Evolutionary conservation across 2,113 vertebrate species (phyloP), one percentile per base, ranked within the genome.

Genomic region (Propithecus coquereli): DNA sequence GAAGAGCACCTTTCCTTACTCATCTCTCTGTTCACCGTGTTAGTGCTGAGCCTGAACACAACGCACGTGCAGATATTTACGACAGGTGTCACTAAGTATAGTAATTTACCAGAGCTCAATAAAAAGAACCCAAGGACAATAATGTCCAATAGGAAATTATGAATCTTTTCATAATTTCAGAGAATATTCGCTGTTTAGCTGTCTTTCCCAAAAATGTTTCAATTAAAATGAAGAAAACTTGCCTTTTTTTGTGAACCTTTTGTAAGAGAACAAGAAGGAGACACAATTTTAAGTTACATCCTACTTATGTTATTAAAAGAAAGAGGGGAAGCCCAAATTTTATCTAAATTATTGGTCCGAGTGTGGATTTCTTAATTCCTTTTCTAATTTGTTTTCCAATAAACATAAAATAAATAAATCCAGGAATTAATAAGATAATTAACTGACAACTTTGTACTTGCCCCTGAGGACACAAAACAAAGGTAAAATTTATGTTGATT

Each of bases 381-480:
- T 91, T 85, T 27, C 43, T 96, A 79, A 85, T 32, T 45, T 74
- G 74, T 61, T 65, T 95, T 94, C 66, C 20, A 90, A 59, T 12
- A 94, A 90, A 90, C 27, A 93, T 59, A 84, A 86, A 88, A 95
- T 66, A 79, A 73, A 90, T 80, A 63, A 91, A 89, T 25, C 23
- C 43, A 57, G 32, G 84, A 91, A 11, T 74, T 95, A 89, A 87
- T 76, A 85, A 57, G 14, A 91, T 37, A 93, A 95, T 61, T 61
- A 87, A 81, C 6, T 91, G 90, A 52, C 81, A 87, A 32, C 43
- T 43, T 70, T 5, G 2, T 1, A 3, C 12, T 50, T 92, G 76
- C 30, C 32, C 52, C 45, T 3, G 4, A 59, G 12, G 63, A 54
- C 32, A 76, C 1, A 20, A 40, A 86, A 95, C 59, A 97, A 94